These are phyloP conservation scores for Vespertilio murinus DNA, from an alignment of 2,797 vertebrate genomes.

Conservation along the genomic window DNA sequence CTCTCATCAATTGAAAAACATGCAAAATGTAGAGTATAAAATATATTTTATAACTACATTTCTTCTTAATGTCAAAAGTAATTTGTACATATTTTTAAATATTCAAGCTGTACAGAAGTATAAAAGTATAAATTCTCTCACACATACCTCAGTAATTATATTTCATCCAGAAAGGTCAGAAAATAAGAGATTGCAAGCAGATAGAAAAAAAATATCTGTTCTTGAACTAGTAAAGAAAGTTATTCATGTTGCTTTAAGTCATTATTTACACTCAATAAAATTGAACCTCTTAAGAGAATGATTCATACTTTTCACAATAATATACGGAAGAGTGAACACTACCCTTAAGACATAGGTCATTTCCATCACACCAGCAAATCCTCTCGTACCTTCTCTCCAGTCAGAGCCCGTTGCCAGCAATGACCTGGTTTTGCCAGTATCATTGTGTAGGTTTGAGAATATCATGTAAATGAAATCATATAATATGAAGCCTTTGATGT, in stretches of 20 bases:
- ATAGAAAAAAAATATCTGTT: too few relatives aligned
- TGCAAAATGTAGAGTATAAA: too few relatives aligned
- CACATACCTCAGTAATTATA: not conserved
- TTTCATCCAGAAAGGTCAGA: constrained; percentile 51
- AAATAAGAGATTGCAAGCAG: not conserved
- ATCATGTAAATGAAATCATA: too few relatives aligned
- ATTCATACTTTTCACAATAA: not conserved
- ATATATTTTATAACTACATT: constrained; percentile 30
- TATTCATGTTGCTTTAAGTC: not conserved
- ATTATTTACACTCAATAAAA: not conserved
- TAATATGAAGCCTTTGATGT: not conserved
- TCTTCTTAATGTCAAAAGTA: constrained; percentile 46
- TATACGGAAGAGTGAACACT: not conserved
- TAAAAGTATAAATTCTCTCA: constrained; percentile 17
- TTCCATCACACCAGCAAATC: not conserved
- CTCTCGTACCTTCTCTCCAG: not conserved
- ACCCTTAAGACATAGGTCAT: too few relatives aligned
- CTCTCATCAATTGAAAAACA: too few relatives aligned
- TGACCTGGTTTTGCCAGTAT: not conserved
- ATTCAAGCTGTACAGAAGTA: constrained; percentile 18
- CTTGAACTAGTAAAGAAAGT: not conserved
- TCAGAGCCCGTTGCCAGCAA: not conserved
- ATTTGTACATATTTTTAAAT: not conserved
- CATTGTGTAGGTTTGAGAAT: too few relatives aligned
- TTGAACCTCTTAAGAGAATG: not conserved